These are phyloP conservation scores for Oplegnathus fasciatus DNA, from an alignment of 2,113 vertebrate species.

Conservation along the genomic window DNA sequence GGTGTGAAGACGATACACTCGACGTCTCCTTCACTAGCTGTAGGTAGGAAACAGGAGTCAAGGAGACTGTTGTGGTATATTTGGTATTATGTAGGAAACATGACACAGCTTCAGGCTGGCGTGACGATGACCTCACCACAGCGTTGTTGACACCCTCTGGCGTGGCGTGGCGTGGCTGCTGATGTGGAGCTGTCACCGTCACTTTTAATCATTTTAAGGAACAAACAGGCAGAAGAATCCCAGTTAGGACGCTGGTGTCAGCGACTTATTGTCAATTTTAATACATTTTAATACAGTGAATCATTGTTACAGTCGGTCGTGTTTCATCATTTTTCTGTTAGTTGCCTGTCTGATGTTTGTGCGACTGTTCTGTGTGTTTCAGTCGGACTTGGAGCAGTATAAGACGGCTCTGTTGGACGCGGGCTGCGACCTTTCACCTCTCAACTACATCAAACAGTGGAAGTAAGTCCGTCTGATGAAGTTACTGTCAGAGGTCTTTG, in stretches of 20 bases:
- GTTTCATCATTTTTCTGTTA: too few relatives aligned
- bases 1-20: not conserved
- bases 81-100: too few relatives aligned
- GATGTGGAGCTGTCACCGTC: not conserved
- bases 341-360: not conserved
- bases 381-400: constrained; percentile 97
- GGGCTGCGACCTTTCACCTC: constrained; percentile 93
- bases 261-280: too few relatives aligned
- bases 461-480: constrained; percentile 87
- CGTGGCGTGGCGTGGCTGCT: not conserved
- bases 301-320: too few relatives aligned
- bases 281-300: too few relatives aligned
- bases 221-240: too few relatives aligned
- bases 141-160: too few relatives aligned
- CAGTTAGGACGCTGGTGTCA: too few relatives aligned
- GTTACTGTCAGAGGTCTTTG: not conserved
- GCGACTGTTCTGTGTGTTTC: constrained; percentile 47
- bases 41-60: not conserved
- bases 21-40: not conserved
- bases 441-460: constrained; percentile 98
- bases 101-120: too few relatives aligned
- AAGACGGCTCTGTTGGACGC: constrained; percentile 92
- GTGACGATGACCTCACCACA: too few relatives aligned
- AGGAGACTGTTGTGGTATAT: too few relatives aligned
- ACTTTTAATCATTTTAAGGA: too few relatives aligned